A percentile compares a stretch with the other conserved stretches of the same genome.
These are phyloP conservation scores for Sipha flava DNA, from an alignment of 1,140 invertebrate species.

Conservation along the genomic window DNA sequence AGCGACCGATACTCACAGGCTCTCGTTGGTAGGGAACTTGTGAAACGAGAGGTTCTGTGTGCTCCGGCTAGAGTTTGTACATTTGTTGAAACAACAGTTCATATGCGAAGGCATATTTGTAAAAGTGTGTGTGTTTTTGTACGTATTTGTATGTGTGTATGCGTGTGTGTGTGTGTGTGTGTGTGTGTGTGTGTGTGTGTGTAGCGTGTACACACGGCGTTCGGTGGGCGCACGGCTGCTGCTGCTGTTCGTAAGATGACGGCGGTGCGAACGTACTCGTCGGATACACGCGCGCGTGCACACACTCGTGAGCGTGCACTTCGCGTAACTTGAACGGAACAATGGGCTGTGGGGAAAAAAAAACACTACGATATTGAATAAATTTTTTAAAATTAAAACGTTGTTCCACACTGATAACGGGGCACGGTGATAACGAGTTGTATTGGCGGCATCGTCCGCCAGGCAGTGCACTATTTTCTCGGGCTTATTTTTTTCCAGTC, in stretches of 20 bases:
- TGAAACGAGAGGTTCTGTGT: conserved; percentile 27
- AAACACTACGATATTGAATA: not conserved
- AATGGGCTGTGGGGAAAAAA: not conserved
- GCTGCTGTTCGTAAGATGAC: not conserved
- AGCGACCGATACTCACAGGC: not conserved
- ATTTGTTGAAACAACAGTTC: conserved; percentile 30
- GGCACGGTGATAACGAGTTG: conserved; percentile 17
- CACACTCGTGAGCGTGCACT: too few species aligned
- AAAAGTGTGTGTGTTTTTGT: too few species aligned
- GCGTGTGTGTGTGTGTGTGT: too few species aligned
- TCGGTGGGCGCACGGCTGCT: not conserved
- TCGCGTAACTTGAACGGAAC: not conserved
- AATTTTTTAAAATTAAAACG: conserved; percentile 30
- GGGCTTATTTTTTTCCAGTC: too few species aligned
- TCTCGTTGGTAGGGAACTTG: conserved; percentile 28
- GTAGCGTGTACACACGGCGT: not conserved
- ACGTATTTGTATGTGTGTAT: too few species aligned
- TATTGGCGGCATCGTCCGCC: conserved; percentile 22
- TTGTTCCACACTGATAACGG: conserved; percentile 25
- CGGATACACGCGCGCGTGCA: not conserved
- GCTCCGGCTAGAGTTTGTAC: conserved; percentile 10
- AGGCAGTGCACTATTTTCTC: not conserved
- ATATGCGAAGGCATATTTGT: conserved; percentile 25
- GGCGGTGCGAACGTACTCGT: not conserved
- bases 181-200: too few species aligned